Conservation (phyloP, 2,113 vertebrate species). For the Gavia stellata region DNA sequence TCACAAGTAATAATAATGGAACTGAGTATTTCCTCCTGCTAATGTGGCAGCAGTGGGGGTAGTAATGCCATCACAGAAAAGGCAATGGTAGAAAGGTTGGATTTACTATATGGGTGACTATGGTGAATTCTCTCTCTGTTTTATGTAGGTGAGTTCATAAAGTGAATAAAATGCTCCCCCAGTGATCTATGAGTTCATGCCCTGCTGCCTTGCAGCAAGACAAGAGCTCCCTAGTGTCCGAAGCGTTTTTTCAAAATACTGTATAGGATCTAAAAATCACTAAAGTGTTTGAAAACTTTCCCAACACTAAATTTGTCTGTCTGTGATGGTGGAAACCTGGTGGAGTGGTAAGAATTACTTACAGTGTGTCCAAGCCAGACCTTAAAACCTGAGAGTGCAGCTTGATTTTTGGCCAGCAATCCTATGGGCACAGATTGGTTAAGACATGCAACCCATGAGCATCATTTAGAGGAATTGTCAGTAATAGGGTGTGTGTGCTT, state of each 20-base stretch:
- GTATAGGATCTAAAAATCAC: not conserved
- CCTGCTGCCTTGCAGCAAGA: not conserved
- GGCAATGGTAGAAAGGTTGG: not conserved
- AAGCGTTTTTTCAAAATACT: not conserved
- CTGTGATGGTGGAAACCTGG: not conserved
- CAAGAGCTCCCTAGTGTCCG: not conserved
- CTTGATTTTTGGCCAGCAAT: not conserved
- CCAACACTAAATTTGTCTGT: not conserved
- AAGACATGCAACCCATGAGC: not conserved
- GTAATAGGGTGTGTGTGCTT: not conserved
- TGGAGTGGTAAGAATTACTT: not conserved
- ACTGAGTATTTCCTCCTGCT: not conserved
- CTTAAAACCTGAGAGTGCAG: not conserved
- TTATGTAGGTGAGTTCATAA: not conserved
- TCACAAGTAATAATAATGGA: not conserved
- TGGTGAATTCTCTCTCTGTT: not conserved
- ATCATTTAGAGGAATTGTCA: not conserved
- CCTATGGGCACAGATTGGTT: not conserved
- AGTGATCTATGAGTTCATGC: not conserved
- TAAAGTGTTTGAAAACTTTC: not conserved
- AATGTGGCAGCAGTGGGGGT: not conserved
- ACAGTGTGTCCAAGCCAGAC: not conserved
- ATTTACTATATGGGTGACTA: accelerated
- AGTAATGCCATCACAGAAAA: not conserved
- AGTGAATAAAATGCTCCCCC: not conserved